These are phyloP conservation scores for Labia minor DNA, from an alignment of 2,888 invertebrate species.

Conservation along the genomic window DNA sequence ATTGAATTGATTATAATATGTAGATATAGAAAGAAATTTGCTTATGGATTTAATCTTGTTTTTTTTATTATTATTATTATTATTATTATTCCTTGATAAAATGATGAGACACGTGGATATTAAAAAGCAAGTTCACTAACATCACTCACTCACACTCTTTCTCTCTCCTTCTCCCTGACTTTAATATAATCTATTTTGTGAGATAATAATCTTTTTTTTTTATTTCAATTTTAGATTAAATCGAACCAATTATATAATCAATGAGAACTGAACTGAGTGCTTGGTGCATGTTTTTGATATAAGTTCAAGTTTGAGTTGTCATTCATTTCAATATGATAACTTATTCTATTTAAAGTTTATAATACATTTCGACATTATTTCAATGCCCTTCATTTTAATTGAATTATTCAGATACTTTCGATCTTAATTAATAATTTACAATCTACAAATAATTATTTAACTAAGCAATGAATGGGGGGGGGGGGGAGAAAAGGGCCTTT, in stretches of 20 bases:
- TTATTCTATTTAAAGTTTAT: constrained; percentile 13
- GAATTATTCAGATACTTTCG: constrained; percentile 7
- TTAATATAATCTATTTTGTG: not conserved
- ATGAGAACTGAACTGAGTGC: constrained; percentile 13
- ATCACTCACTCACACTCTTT: too few species aligned
- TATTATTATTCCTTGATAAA: too few species aligned
- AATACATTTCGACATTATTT: not conserved
- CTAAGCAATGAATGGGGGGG: not conserved
- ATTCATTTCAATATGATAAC: not conserved
- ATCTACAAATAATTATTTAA: constrained; percentile 6
- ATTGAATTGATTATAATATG: too few species aligned
- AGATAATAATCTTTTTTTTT: not conserved
- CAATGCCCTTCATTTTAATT: constrained; percentile 2
- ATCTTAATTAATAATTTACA: not conserved
- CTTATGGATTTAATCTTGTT: too few species aligned
- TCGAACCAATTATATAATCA: constrained; percentile 13
- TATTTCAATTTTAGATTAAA: constrained; percentile 13
- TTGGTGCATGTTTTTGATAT: not conserved
- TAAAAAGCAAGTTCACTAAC: not conserved
- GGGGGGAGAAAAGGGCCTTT: too few species aligned
- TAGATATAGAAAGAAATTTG: too few species aligned
- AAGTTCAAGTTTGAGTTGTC: not conserved
- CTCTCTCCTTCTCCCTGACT: too few species aligned
- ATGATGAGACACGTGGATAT: not conserved
- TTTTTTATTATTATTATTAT: too few species aligned